phyloP scores from a whole-genome alignment of 2,113 vertebrate species.

The Alethe castanea region DNA sequence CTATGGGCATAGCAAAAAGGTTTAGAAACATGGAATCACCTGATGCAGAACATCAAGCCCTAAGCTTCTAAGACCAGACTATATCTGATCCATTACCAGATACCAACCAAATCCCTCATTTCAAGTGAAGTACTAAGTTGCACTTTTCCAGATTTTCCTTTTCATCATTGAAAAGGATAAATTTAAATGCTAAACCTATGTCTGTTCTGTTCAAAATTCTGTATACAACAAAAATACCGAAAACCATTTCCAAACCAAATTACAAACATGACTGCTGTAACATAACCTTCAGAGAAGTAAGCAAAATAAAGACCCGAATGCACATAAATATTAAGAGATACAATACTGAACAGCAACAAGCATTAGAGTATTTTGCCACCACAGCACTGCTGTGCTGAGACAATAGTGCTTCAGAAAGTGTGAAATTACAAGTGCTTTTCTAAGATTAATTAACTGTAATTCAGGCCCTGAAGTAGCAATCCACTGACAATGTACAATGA shows the following conservation, averaged over 20 bases:
- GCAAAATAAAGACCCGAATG: background rate
- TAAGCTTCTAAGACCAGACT: background rate
- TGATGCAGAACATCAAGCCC: background rate
- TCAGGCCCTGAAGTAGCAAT: slow-evolving; percentile 50
- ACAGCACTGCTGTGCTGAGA: background rate
- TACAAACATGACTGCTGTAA: background rate
- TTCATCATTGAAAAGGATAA: background rate
- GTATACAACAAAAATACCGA: background rate
- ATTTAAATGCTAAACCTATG: background rate
- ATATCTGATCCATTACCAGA: background rate
- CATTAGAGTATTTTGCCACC: background rate
- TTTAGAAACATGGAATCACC: background rate
- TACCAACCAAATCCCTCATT: background rate
- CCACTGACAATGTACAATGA: slow-evolving; percentile 54
- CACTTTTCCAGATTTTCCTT: background rate
- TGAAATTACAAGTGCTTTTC: slow-evolving; percentile 49
- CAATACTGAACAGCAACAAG: background rate
- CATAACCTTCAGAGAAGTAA: background rate
- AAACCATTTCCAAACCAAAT: background rate
- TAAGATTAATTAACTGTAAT: slow-evolving; percentile 69
- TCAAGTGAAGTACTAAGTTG: background rate
- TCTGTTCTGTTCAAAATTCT: background rate
- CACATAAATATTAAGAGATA: background rate
- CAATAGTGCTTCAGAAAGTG: slow-evolving; percentile 4
- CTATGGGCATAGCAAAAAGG: background rate